These are phyloP conservation scores for Epiblema foenella DNA, from an alignment of 2,888 invertebrate genomes.

Conservation along the genomic window DNA sequence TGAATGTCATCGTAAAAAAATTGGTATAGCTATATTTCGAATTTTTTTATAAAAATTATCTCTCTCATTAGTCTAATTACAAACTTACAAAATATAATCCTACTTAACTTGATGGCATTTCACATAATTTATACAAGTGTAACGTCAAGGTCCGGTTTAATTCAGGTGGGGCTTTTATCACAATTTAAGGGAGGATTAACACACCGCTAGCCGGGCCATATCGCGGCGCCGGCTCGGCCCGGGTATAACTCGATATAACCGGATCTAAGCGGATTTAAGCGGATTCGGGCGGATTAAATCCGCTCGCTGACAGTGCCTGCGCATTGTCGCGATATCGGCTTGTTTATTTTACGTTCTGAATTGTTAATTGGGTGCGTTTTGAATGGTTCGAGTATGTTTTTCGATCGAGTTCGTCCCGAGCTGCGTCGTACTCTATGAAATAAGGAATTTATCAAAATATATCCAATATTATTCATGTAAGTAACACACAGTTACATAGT, in stretches of 20 bases:
- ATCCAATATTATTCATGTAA: too few species aligned
- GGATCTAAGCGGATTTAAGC: slow-evolving; percentile 53
- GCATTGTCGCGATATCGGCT: slow-evolving; percentile 76
- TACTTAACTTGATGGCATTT: slow-evolving; percentile 14
- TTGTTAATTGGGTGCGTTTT: slow-evolving; percentile 66
- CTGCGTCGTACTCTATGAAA: not conserved
- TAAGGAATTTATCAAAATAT: too few species aligned
- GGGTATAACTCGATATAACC: slow-evolving; percentile 57
- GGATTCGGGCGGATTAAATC: slow-evolving; percentile 73
- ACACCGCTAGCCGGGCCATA: slow-evolving; percentile 66
- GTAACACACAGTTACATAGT: not conserved
- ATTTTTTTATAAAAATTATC: not conserved
- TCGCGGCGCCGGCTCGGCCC: slow-evolving; percentile 63
- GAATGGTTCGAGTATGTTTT: slow-evolving; percentile 48
- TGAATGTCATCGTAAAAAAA: too few species aligned
- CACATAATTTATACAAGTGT: slow-evolving; percentile 28
- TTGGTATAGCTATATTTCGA: too few species aligned
- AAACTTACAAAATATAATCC: not conserved
- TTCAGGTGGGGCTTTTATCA: slow-evolving; percentile 77
- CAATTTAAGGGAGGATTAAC: slow-evolving; percentile 83
- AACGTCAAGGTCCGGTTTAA: slow-evolving; percentile 54
- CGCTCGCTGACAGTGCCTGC: slow-evolving; percentile 62
- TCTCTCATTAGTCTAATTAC: not conserved
- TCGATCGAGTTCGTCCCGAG: slow-evolving; percentile 2
- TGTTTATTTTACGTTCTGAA: slow-evolving; percentile 78